Evolutionary conservation across 2,797 vertebrate genomes (phyloP).

Genomic region (Gymnothorax javanicus): DNA sequence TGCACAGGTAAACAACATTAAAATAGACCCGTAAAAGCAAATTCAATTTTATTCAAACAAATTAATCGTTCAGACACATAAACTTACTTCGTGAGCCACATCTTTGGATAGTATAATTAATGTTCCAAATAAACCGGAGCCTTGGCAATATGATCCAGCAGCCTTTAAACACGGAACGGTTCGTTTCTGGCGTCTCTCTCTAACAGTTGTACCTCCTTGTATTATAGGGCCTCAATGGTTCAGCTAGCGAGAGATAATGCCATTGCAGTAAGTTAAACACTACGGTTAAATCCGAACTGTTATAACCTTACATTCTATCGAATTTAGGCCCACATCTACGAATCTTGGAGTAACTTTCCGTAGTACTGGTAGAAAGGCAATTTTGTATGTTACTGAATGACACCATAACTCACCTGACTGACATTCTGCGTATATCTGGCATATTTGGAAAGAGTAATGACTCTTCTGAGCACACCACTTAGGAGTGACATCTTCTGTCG

Average conservation of each 20-base stretch:
- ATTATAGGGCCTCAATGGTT: neutral
- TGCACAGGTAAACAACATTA: neutral
- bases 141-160: neutral
- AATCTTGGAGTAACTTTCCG: neutral
- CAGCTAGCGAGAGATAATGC: neutral
- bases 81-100: neutral
- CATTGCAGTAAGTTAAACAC: neutral
- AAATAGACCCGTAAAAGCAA: neutral
- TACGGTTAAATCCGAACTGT: too few species aligned
- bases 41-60: neutral
- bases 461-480: conserved; percentile 18
- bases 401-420: conserved; percentile 35
- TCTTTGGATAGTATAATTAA: neutral
- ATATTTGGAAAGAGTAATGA: neutral
- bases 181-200: neutral
- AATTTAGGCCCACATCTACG: neutral
- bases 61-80: neutral
- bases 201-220: neutral
- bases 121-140: neutral
- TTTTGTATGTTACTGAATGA: neutral
- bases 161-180: neutral
- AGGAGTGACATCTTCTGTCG: conserved; percentile 15
- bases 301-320: neutral
- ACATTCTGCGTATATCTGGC: conserved; percentile 8
- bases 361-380: neutral